Percentiles rank a stretch among this genome's conserved stretches.
These are phyloP conservation scores for Caerostris extrusa DNA, from an alignment of 1,140 invertebrate genomes.

Conservation along the genomic window DNA sequence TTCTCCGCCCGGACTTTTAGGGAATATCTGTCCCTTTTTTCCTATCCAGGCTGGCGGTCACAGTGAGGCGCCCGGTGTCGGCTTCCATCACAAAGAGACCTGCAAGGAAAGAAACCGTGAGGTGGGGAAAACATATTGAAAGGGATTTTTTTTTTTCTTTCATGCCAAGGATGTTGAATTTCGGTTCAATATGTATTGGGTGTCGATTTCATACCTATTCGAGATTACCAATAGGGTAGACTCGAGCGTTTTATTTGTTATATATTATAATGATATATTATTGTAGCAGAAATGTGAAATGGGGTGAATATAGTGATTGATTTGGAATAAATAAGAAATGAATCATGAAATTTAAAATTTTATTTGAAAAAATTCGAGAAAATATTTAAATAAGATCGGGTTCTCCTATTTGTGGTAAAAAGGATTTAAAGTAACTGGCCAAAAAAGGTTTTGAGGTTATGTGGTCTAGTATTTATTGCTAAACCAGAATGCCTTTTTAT, in stretches of 20 bases:
- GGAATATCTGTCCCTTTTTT: slow-evolving; percentile 79
- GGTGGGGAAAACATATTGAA: neutral
- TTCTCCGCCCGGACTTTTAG: slow-evolving; percentile 80
- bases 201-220: neutral
- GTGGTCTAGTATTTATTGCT: too few relatives aligned
- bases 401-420: too few relatives aligned
- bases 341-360: too few relatives aligned
- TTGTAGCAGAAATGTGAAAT: neutral
- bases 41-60: slow-evolving; percentile 80
- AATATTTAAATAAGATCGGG: too few relatives aligned
- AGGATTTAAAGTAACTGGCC: too few relatives aligned
- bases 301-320: too few relatives aligned
- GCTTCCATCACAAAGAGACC: slow-evolving; percentile 80
- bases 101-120: slow-evolving; percentile 16
- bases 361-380: too few relatives aligned
- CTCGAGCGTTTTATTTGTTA: too few relatives aligned
- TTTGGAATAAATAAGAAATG: too few relatives aligned
- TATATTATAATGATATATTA: too few relatives aligned
- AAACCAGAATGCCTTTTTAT: too few relatives aligned
- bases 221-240: neutral
- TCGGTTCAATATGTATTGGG: neutral
- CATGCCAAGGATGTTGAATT: neutral
- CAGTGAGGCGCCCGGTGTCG: slow-evolving; percentile 78
- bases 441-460: too few relatives aligned
- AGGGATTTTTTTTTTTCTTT: neutral